Evolutionary conservation across 2,797 vertebrate genomes (phyloP).

Genomic region (Cynopterus sphinx): DNA sequence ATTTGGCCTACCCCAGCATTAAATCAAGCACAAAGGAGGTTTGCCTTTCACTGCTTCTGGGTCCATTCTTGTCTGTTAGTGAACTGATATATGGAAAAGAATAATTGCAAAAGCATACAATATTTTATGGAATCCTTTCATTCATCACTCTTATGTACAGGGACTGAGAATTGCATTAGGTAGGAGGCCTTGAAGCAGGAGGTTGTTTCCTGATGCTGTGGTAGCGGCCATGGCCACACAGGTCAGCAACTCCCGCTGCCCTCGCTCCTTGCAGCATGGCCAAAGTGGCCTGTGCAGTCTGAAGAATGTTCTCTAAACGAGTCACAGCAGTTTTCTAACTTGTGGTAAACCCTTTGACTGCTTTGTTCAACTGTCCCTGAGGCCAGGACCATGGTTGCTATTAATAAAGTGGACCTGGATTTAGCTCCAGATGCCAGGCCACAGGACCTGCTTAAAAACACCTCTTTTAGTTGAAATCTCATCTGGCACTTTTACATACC

Average conservation of each 20-base stretch:
- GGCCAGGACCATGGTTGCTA: neutral
- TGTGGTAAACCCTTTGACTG: neutral
- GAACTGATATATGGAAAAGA: neutral
- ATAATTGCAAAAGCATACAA: neutral
- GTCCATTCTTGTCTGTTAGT: neutral
- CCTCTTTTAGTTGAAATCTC: neutral
- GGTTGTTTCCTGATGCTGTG: neutral
- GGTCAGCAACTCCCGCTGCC: neutral
- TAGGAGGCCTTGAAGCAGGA: neutral
- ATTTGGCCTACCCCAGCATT: neutral
- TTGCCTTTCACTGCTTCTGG: neutral
- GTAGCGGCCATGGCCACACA: no score
- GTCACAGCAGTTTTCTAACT: neutral
- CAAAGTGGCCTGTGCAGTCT: neutral
- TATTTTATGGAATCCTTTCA: neutral
- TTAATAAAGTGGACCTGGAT: neutral
- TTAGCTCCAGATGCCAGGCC: neutral
- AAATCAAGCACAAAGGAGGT: neutral
- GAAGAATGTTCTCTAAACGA: neutral
- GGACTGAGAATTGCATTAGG: neutral
- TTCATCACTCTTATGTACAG: neutral
- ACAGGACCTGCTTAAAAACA: neutral
- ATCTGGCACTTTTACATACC: neutral
- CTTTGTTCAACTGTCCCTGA: neutral
- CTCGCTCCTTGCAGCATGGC: accelerated